phyloP scores from a whole-genome alignment of 2,113 vertebrate genomes.

The Mixornis gularis region DNA sequence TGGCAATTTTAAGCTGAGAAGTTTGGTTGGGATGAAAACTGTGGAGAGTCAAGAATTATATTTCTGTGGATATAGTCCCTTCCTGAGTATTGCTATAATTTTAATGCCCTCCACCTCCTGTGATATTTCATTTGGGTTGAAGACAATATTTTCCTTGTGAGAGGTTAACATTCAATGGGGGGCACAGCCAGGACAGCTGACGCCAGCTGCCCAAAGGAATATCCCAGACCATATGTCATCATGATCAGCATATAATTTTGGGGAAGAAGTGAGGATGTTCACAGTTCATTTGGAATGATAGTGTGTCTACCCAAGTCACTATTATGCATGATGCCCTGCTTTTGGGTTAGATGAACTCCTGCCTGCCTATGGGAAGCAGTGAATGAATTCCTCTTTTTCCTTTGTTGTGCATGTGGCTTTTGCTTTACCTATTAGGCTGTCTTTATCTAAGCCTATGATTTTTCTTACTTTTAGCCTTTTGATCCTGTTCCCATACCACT shows the following conservation, averaged over 20 bases:
- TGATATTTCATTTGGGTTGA: background rate
- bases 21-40: background rate
- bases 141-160: background rate
- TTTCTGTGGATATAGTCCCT: background rate
- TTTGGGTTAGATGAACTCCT: background rate
- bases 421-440: background rate
- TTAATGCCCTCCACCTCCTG: background rate
- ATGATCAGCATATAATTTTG: background rate
- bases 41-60: background rate
- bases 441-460: background rate
- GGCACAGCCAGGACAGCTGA: background rate
- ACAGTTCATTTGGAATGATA: background rate
- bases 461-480: background rate
- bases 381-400: background rate
- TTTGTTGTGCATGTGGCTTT: background rate
- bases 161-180: background rate
- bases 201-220: background rate
- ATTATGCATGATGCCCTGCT: fast-evolving
- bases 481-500: background rate
- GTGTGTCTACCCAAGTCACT: fast-evolving
- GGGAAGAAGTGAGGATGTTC: fast-evolving
- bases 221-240: background rate
- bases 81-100: background rate
- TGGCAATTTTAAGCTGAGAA: background rate
- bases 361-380: background rate